A percentile compares a stretch with the other conserved stretches of the same genome.
Conservation (phyloP, 2,113 vertebrate genomes). For the Acanthochromis polyacanthus region DNA sequence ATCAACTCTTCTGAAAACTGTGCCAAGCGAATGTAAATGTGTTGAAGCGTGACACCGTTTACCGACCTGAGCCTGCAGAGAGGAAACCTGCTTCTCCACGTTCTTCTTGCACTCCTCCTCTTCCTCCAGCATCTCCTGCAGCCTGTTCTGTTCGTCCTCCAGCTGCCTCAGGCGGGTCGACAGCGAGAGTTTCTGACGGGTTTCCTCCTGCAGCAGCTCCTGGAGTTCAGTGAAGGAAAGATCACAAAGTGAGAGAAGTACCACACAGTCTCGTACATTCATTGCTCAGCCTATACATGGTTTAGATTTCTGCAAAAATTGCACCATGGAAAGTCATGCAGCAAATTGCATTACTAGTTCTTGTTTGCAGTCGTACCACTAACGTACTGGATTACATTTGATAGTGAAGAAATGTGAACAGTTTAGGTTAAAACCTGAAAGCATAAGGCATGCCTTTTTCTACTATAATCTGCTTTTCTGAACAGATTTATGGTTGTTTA, state of each 20-base stretch:
- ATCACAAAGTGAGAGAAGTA: background rate
- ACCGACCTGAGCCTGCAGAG: slow-evolving; percentile 92
- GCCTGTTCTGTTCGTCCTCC: slow-evolving; percentile 92
- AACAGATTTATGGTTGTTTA: no score
- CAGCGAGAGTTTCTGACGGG: slow-evolving; percentile 92
- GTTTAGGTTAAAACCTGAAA: no score
- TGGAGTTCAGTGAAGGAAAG: slow-evolving; percentile 56
- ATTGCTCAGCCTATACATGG: no score
- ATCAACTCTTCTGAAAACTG: no score
- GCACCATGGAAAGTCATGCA: no score
- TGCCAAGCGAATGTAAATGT: no score
- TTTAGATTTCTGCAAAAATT: no score
- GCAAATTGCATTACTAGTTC: no score
- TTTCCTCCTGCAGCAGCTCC: slow-evolving; percentile 96
- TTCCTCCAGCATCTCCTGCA: slow-evolving; percentile 94
- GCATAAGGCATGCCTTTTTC: no score
- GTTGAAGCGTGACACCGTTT: background rate
- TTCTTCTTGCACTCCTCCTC: slow-evolving; percentile 94
- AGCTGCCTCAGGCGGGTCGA: slow-evolving; percentile 92
- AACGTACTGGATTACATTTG: background rate
- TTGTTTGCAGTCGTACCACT: no score
- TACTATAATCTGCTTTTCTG: no score
- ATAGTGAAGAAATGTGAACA: background rate
- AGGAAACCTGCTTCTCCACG: slow-evolving; percentile 90
- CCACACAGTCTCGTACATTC: no score